Conservation (phyloP, 2,888 invertebrate species). For the Drosophila histrio region DNA sequence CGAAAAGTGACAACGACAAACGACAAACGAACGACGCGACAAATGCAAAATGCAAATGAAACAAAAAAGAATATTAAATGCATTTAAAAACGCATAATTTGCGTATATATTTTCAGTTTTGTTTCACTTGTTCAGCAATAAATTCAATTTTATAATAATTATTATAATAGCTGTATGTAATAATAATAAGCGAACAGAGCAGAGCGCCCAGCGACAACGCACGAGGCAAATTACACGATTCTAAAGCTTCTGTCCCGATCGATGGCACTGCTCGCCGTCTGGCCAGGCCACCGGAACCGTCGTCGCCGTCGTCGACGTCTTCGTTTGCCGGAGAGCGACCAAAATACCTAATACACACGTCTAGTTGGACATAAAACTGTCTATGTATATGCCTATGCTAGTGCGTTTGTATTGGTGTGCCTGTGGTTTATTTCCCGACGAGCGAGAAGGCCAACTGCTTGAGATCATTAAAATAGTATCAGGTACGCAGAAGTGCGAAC, state of each 20-base stretch:
- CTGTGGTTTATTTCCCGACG: constrained; percentile 42
- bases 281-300: constrained; percentile 61
- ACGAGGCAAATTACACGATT: constrained; percentile 79
- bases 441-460: constrained; percentile 57
- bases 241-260: constrained; percentile 72
- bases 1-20: constrained; percentile 24
- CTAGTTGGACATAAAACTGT: constrained; percentile 48
- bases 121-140: constrained; percentile 58
- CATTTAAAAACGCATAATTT: constrained; percentile 62
- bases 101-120: constrained; percentile 48
- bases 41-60: constrained; percentile 48
- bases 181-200: constrained; percentile 38
- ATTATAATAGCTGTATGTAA: not conserved
- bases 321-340: constrained; percentile 53
- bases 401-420: constrained; percentile 16
- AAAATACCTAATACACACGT: constrained; percentile 56
- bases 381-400: constrained; percentile 22
- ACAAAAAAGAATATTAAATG: constrained; percentile 61
- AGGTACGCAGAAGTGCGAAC: constrained; percentile 30
- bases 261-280: constrained; percentile 65
- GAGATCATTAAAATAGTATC: constrained; percentile 41
- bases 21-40: constrained; percentile 12
- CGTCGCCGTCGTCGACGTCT: constrained; percentile 14
- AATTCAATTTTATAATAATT: constrained; percentile 25
- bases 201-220: constrained; percentile 62